Evolutionary conservation across 2,888 invertebrate species (phyloP).

Genomic region (Selenia dentaria): DNA sequence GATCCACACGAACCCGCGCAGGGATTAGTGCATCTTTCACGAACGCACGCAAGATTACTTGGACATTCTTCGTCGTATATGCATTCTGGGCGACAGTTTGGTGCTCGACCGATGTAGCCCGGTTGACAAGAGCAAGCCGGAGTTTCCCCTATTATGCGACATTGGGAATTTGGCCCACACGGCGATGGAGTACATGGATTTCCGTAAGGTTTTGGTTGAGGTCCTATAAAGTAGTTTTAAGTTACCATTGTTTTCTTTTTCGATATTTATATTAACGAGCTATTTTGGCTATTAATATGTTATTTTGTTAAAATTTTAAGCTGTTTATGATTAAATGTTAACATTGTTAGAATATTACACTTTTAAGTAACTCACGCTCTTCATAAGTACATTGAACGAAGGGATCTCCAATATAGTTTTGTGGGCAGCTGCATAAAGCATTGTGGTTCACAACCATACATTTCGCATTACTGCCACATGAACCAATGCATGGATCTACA

Average conservation of each 20-base stretch:
- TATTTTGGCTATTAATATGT: constrained; percentile 6
- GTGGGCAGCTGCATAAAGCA: constrained; percentile 92
- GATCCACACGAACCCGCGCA: constrained; percentile 94
- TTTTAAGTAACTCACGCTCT: constrained; percentile 84
- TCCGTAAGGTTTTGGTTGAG: constrained; percentile 80
- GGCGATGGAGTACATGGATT: constrained; percentile 93
- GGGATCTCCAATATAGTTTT: constrained; percentile 92
- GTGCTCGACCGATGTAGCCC: constrained; percentile 92
- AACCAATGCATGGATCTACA: constrained; percentile 91
- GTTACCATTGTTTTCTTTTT: neutral
- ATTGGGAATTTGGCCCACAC: constrained; percentile 93
- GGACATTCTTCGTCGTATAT: constrained; percentile 93
- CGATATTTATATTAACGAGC: neutral
- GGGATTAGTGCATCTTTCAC: constrained; percentile 92
- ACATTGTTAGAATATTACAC: constrained; percentile 10
- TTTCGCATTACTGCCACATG: constrained; percentile 92
- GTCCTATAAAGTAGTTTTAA: constrained; percentile 68
- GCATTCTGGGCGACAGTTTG: constrained; percentile 94
- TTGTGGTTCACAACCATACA: constrained; percentile 94
- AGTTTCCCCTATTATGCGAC: constrained; percentile 89
- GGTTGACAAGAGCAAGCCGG: constrained; percentile 92
- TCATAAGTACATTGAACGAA: constrained; percentile 89
- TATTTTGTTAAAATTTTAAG: constrained; percentile 18
- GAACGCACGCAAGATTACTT: constrained; percentile 92
- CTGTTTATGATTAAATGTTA: constrained; percentile 9